Evolutionary conservation across 2,113 vertebrate genomes (phyloP), one percentile per base, ranked within the genome.

Genomic region (Corydoras sp.): DNA sequence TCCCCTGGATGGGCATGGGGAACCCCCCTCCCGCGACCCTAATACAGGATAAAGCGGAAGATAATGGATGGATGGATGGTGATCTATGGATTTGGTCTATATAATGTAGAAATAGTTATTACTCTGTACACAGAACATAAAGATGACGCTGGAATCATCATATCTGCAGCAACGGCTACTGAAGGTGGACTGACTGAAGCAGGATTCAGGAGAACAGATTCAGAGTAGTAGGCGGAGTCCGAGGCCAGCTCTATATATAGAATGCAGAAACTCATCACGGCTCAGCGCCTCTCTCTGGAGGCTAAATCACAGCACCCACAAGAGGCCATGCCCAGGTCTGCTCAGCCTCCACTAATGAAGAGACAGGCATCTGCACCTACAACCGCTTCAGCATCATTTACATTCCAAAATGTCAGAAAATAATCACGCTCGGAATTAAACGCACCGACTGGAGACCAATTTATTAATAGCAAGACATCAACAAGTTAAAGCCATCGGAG

Each of bases 231-330:
- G 76, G 75, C 65, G 3, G 80, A 85, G 85, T 87, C 78, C 71
- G 77, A 75, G 78, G 75, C 77, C 64, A 68, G 31, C 55, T 85
- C 84, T 85, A 86, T 86, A 86, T 84, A 85, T 83, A 87, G 82
- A 70, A 73, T 43, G 74, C 68, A 70, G 67, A 79, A 67, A 83
- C 71, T 81, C 75, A 85, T 82, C 80, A 76, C 77, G 77, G 73
- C 63, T 74, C 77, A 79, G 55, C 32, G 58, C 49, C 63, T 61
- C 76, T 78, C 65, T 75, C 69, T 79, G 76, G 18, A 66, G 69
- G 79, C 68, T 73, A 77, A 82, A 84, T 78, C 76, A 70, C 73
- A 69, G 69, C 74, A 75, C 68, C 67, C 77, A 80, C 65, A 77
- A 73, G 72, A 80, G 74, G 74, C 73, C 71, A 74, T 29, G 60